Percentiles rank a stretch among this genome's conserved stretches.
Conservation (phyloP, 2,113 vertebrate genomes). For the Dendropsophus ebraccatus region DNA sequence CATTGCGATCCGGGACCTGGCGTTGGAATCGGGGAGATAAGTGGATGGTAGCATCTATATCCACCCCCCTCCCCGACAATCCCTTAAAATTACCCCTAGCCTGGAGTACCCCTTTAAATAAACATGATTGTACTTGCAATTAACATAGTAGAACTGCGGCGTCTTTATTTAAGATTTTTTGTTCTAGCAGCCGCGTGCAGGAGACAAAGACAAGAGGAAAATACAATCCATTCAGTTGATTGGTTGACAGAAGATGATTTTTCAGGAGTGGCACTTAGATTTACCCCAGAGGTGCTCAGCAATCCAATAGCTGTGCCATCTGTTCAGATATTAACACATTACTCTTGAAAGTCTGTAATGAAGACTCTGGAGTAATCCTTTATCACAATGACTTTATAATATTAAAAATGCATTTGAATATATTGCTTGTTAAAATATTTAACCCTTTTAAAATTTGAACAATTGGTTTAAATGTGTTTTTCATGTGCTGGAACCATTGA, state of each 20-base stretch:
- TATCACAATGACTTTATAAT: slow-evolving; percentile 77
- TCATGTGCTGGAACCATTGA: slow-evolving; percentile 73
- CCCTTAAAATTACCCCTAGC: too few relatives aligned
- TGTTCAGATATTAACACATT: slow-evolving; percentile 81
- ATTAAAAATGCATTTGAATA: slow-evolving; percentile 85
- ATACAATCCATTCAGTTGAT: slow-evolving; percentile 68
- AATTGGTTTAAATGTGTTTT: slow-evolving; percentile 75
- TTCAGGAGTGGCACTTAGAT: slow-evolving; percentile 73
- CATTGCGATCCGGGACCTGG: too few relatives aligned
- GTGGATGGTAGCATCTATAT: too few relatives aligned
- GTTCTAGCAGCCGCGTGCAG: neutral
- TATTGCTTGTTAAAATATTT: slow-evolving; percentile 83
- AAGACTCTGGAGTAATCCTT: slow-evolving; percentile 81
- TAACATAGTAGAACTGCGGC: neutral
- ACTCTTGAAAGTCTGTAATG: slow-evolving; percentile 79
- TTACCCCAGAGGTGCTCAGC: slow-evolving; percentile 69
- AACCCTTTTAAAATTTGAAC: slow-evolving; percentile 78
- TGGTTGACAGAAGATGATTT: slow-evolving; percentile 73
- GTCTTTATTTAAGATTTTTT: neutral
- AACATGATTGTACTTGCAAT: neutral
- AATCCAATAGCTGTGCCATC: slow-evolving; percentile 79
- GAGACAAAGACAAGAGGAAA: slow-evolving; percentile 44
- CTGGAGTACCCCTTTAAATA: too few relatives aligned
- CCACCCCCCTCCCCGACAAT: too few relatives aligned
- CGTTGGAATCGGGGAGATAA: too few relatives aligned